Conservation (phyloP, 1,140 invertebrate genomes). For the Mylabris phalerata region DNA sequence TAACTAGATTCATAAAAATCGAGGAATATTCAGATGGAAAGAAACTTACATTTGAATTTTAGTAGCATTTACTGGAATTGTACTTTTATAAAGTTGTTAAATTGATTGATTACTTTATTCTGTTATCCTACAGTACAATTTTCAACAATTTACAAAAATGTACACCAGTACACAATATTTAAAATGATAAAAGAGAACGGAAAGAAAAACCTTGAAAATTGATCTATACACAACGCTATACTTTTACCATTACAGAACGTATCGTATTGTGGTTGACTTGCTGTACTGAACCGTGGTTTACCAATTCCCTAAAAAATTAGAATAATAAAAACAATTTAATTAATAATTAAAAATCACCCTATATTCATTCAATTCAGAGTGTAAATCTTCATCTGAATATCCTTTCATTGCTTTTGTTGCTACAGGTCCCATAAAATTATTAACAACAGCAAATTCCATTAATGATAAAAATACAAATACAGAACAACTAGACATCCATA, state of each 20-base stretch:
- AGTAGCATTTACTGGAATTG: too few species aligned
- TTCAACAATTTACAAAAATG: conserved; percentile 54
- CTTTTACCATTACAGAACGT: conserved; percentile 78
- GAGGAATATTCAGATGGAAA: too few species aligned
- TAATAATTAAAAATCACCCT: conserved; percentile 48
- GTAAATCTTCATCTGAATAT: conserved; percentile 78
- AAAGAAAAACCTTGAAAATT: conserved; percentile 80
- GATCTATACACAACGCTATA: conserved; percentile 79
- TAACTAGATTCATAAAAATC: too few species aligned
- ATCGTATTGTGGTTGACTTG: conserved; percentile 63
- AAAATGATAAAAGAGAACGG: conserved; percentile 82
- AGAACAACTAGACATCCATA: conserved; percentile 90
- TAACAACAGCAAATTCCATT: conserved; percentile 88
- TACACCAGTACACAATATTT: conserved; percentile 84
- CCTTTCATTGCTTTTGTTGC: conserved; percentile 85
- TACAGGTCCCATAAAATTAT: conserved; percentile 84
- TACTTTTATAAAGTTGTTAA: too few species aligned
- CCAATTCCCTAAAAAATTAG: conserved; percentile 40
- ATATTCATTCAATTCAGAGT: conserved; percentile 65
- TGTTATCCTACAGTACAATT: neutral
- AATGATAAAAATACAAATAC: conserved; percentile 88
- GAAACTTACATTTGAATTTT: too few species aligned
- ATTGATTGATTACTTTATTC: neutral
- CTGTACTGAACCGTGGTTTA: conserved; percentile 44
- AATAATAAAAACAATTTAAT: conserved; percentile 4